Evolutionary conservation across 2,888 invertebrate species (phyloP).

Genomic region (Orthonychiurus folsomi): DNA sequence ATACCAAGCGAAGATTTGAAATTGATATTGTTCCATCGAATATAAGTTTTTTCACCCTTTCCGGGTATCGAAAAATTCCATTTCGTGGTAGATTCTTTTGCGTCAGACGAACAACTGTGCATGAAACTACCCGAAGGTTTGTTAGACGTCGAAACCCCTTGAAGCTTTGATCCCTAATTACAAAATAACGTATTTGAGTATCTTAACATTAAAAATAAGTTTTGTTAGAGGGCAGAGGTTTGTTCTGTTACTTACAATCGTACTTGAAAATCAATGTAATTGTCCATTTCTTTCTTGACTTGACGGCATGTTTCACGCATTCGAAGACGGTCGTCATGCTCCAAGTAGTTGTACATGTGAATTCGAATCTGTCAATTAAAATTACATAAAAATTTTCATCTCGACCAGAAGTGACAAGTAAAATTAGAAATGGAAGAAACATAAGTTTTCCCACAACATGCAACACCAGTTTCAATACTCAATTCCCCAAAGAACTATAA

Average conservation of each 20-base stretch:
- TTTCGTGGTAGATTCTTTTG: conserved; percentile 10
- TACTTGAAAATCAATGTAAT: conserved; percentile 27
- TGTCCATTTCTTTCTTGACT: conserved; percentile 30
- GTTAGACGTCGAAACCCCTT: conserved; percentile 21
- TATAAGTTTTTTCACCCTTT: conserved; percentile 24
- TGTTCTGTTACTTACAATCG: too few relatives aligned
- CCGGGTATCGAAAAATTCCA: conserved; percentile 19
- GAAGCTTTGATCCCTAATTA: conserved; percentile 26
- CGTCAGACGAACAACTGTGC: conserved; percentile 24
- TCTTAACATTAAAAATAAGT: too few relatives aligned
- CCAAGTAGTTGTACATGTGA: conserved; percentile 21
- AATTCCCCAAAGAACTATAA: too few relatives aligned
- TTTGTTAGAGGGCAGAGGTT: too few relatives aligned
- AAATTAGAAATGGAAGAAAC: too few relatives aligned
- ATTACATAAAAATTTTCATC: too few relatives aligned
- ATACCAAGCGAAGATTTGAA: conserved; percentile 24
- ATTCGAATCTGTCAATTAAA: conserved; percentile 25
- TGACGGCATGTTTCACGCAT: conserved; percentile 22
- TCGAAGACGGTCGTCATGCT: conserved; percentile 17
- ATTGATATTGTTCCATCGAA: conserved; percentile 29
- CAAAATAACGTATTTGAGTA: too few relatives aligned
- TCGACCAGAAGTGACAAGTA: too few relatives aligned
- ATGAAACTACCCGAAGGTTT: conserved; percentile 21
- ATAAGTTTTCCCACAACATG: too few relatives aligned
- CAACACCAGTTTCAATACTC: too few relatives aligned